Base-by-base conservation (phyloP, 2,888 invertebrate species). In the Hemistola chrysoprasaria region DNA sequence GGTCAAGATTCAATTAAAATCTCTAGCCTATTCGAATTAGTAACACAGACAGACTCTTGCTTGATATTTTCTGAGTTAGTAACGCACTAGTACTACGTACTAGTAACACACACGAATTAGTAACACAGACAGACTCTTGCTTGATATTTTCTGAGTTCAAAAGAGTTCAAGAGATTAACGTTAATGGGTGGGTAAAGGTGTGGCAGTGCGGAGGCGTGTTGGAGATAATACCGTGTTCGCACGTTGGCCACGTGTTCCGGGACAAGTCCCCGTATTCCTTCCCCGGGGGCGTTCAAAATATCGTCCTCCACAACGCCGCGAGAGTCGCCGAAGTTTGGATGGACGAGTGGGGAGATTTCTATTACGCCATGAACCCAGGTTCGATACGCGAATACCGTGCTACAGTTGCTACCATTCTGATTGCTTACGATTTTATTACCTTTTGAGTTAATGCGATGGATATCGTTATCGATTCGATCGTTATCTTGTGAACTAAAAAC, bases 291-390 rank as follows among this genome's bases (percentile, higher is more conserved):
- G 97, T 97, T 62, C 96, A 96, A 81, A 96, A 96, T 88, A 95
- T 99, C 74, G 98, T 99, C 70, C 94, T 98, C 67, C 97, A 98
- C 90, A 99, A 99, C 91, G 97, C 98, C 63, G 97, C 98, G 68
- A 93, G 99, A 70, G 98, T 98, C 68, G 99, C 98, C 68, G 97
- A 98, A 87, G 99, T 99, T 71, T 99, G 99, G 99, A 96, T 99
- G 95, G 99, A 99, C 93, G 98, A 99, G 88, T 99, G 98, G 96
- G 95, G 97, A 87, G 97, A 97, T 90, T 98, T 98, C 94, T 98
- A 97, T 93, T 98, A 97, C 94, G 96, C 97, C 90, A 97, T 98
- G 95, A 98, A 97, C 90, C 96, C 97, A 96, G 97, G 97, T 97
- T 94, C 92, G 91, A 78, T 44, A 40, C 52, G 60, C 53, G 61